Evolutionary conservation across 2,888 invertebrate genomes (phyloP).

Genomic region (Hirtodrosophila histrioides): DNA sequence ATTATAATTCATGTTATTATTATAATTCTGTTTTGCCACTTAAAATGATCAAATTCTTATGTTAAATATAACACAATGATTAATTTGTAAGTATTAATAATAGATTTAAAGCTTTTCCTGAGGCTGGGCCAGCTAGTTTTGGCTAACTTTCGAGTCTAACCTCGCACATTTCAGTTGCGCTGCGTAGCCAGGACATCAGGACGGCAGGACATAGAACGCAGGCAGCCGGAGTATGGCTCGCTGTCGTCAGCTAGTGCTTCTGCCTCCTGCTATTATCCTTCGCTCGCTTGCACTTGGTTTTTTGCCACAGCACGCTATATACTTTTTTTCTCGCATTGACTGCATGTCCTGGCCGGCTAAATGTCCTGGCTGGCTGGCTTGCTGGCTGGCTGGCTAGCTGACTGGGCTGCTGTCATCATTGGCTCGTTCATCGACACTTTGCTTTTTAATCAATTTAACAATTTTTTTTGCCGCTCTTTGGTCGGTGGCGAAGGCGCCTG

Average conservation of each 20-base stretch:
- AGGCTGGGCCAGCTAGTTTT: background rate
- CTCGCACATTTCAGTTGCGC: conserved; percentile 10
- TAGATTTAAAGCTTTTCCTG: too few species aligned
- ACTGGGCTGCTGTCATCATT: conserved; percentile 71
- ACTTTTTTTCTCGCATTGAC: conserved; percentile 46
- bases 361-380: conserved; percentile 12
- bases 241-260: conserved; percentile 21
- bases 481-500: conserved; percentile 23
- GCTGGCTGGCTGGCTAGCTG: conserved; percentile 10
- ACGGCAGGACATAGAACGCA: background rate
- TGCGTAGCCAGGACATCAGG: conserved; percentile 13
- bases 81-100: background rate
- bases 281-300: conserved; percentile 31
- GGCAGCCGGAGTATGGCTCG: conserved; percentile 5
- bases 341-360: conserved; percentile 40
- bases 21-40: too few species aligned
- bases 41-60: too few species aligned
- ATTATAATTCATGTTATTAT: too few species aligned
- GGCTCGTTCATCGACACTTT: conserved; percentile 81
- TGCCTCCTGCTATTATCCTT: conserved; percentile 26
- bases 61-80: too few species aligned
- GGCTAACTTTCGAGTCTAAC: conserved; percentile 5
- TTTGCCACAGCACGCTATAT: conserved; percentile 1
- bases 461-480: conserved; percentile 53
- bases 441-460: conserved; percentile 82